Evolutionary conservation across 2,888 invertebrate species (phyloP).

Genomic region (Petrophora chlorosata): DNA sequence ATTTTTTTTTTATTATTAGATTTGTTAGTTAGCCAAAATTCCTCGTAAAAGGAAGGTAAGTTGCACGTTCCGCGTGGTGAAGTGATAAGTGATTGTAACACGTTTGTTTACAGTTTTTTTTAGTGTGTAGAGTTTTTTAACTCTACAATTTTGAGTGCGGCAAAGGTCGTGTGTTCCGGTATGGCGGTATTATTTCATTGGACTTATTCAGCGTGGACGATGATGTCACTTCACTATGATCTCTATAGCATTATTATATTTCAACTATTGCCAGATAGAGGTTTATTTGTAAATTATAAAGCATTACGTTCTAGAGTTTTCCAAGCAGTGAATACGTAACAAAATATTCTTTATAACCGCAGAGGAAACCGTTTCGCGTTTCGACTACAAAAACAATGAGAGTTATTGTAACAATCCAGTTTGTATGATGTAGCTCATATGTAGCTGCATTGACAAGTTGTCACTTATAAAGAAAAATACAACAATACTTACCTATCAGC

Average conservation of each 20-base stretch:
- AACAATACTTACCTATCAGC: too few relatives aligned
- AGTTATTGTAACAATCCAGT: conserved; percentile 19
- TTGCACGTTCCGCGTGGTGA: conserved; percentile 22
- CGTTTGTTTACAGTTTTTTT: conserved; percentile 33
- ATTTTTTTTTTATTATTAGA: conserved; percentile 38
- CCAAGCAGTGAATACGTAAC: conserved; percentile 7
- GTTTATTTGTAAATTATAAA: too few relatives aligned
- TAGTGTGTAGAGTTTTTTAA: conserved; percentile 1
- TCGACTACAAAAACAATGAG: conserved; percentile 30
- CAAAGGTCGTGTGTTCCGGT: background rate
- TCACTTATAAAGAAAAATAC: too few relatives aligned
- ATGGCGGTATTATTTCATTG: too few relatives aligned
- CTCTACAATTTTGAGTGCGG: background rate
- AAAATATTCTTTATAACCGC: conserved; percentile 8
- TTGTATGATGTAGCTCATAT: too few relatives aligned
- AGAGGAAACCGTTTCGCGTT: conserved; percentile 9
- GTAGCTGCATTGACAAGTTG: too few relatives aligned
- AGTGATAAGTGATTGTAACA: conserved; percentile 13
- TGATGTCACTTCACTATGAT: too few relatives aligned
- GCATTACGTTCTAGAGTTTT: conserved; percentile 12
- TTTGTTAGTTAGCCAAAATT: conserved; percentile 60
- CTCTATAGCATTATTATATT: too few relatives aligned
- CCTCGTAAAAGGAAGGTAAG: conserved; percentile 81
- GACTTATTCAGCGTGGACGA: too few relatives aligned
- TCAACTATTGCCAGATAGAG: too few relatives aligned